Percentiles rank a stretch among this genome's conserved stretches.
phyloP scores from a whole-genome alignment of 2,888 invertebrate genomes.

The Platycheirus rosarum region DNA sequence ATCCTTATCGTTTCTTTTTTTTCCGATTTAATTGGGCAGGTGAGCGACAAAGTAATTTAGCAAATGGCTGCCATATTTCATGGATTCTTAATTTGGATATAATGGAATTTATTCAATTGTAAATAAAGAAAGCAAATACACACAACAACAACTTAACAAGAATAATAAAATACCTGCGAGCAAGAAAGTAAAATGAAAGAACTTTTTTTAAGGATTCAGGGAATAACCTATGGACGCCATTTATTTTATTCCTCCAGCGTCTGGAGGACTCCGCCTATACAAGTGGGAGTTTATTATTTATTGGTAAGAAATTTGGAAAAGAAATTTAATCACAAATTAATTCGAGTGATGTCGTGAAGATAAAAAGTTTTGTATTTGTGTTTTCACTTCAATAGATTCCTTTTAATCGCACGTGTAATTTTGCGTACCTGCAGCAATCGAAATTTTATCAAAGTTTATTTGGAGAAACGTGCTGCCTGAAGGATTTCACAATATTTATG shows the following conservation, averaged over 20 bases:
- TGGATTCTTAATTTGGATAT: conserved; percentile 60
- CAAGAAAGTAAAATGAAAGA: too few relatives aligned
- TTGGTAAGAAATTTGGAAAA: conserved; percentile 60
- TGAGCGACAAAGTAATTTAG: conserved; percentile 58
- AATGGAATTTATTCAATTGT: conserved; percentile 55
- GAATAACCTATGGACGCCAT: background rate
- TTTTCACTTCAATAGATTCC: conserved; percentile 48
- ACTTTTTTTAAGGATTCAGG: conserved; percentile 39
- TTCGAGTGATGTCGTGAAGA: conserved; percentile 42
- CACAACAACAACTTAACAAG: background rate
- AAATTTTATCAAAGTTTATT: too few relatives aligned
- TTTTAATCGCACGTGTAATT: conserved; percentile 33
- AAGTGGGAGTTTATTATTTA: conserved; percentile 38
- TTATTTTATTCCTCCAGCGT: background rate
- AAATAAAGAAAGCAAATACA: conserved; percentile 7
- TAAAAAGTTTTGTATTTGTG: conserved; percentile 22
- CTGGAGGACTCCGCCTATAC: too few relatives aligned
- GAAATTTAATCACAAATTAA: conserved; percentile 66
- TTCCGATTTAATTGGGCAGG: conserved; percentile 69
- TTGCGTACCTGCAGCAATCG: too few relatives aligned
- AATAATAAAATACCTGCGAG: too few relatives aligned
- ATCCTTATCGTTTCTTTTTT: conserved; percentile 53
- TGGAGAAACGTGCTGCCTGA: too few relatives aligned
- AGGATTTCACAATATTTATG: too few relatives aligned
- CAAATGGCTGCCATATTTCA: conserved; percentile 43